Conservation (phyloP, 2,888 invertebrate genomes). For the Lordiphosa andalusiaca region DNA sequence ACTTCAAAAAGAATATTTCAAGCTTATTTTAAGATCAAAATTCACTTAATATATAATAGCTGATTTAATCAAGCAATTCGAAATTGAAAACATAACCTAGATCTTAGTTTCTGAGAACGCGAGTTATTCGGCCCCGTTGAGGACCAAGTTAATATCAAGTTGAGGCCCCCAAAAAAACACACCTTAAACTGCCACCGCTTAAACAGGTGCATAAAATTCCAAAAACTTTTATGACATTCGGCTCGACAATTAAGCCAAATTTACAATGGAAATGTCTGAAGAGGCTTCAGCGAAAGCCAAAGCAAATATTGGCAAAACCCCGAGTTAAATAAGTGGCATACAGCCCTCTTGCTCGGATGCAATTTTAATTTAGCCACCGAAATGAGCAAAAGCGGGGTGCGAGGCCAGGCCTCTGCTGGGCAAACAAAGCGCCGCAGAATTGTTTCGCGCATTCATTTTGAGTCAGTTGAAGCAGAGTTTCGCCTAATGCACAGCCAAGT, state of each 20-base stretch:
- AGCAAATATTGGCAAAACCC: slow-evolving; percentile 33
- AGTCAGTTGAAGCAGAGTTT: slow-evolving; percentile 40
- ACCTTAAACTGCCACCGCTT: no score
- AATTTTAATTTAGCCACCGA: slow-evolving; percentile 66
- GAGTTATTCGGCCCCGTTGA: no score
- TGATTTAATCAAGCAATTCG: no score
- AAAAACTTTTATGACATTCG: neutral
- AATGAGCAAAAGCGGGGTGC: slow-evolving; percentile 42
- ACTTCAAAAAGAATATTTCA: no score
- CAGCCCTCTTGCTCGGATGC: slow-evolving; percentile 53
- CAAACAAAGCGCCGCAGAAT: slow-evolving; percentile 62
- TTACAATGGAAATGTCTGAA: slow-evolving; percentile 21
- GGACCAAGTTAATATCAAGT: no score
- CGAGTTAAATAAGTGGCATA: slow-evolving; percentile 27
- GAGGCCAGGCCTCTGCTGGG: slow-evolving; percentile 30
- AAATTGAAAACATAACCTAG: no score
- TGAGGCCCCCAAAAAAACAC: no score
- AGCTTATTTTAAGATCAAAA: no score
- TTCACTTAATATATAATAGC: no score
- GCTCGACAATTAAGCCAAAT: slow-evolving; percentile 29
- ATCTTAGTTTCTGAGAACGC: no score
- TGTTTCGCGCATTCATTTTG: slow-evolving; percentile 56
- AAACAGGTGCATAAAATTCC: slow-evolving; percentile 27
- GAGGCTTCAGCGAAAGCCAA: slow-evolving; percentile 25
- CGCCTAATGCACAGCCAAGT: slow-evolving; percentile 57